Evolutionary conservation across 2,113 vertebrate species (phyloP), one percentile per base, ranked within the genome.

Genomic region (Triplophysa tibetana): DNA sequence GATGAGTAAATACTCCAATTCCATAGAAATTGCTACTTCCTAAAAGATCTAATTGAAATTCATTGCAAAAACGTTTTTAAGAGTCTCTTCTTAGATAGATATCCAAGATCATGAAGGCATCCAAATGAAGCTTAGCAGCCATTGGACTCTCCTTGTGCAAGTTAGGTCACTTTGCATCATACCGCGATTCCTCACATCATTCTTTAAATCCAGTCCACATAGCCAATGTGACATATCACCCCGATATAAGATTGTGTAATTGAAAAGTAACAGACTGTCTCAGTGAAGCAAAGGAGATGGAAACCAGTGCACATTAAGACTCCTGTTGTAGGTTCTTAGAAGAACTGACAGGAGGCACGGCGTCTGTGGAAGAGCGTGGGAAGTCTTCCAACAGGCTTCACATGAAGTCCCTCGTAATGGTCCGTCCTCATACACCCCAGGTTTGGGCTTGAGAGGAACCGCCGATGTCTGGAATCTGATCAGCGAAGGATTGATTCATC

Each of bases 401-500:
- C 43, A 67, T 77, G 52, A 60, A 68, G 67, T 73, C 62, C 56
- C 54, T 67, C 16, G 26, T 12, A 9, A 8, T 52, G 26, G 7
- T 50, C 45, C 13, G 54, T 54, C 19, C n/a, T 81, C 80, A 82
- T 79, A 79, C 77, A 9, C 79, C 72, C 68, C 69, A 81, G 16
- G 60, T 50, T 24, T 56, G 75, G 54, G 76, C 26, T 69, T 62
- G 70, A 67, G 70, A 54, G 24, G 86, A 78, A 9, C 84, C 83
- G 21, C 87, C 81, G 33, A 93, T 92, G 86, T 93, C 90, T 1
- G 95, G 91, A 85, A 97, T 94, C 91, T 94, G 93, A 75, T 98
- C 95, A 16, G 94, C 85, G 33, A 96, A 95, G 0, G 94, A 89
- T 79, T 94, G 94, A 0, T 87, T 89, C 94, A 95, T 93, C 97